Evolutionary conservation across 2,113 vertebrate genomes (phyloP), one percentile per base, ranked within the genome.

Genomic region (Lycaon pictus): DNA sequence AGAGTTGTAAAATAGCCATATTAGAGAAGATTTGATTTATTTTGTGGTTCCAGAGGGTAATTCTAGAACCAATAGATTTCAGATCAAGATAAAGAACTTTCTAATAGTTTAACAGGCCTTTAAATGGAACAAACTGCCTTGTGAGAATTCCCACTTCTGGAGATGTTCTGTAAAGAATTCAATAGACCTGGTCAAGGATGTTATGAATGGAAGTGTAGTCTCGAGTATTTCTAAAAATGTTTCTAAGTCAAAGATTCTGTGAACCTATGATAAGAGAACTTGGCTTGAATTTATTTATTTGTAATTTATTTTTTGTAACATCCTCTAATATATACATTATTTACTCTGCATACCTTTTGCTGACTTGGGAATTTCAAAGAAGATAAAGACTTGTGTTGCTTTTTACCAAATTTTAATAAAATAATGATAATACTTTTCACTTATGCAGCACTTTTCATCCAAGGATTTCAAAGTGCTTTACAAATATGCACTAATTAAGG

Each of bases 401-500:
- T 86, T 86, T 96, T 90, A 48, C 86, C 65, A 69, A 55, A 82
- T 86, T 80, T 90, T 89, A 94, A 96, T 96, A 91, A 91, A 96
- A 80, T 98, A 96, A 97, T 89, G 35, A 95, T 81, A 51, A 94
- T 97, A 71, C 98, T 97, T 98, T 98, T 97, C 95, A 95, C 97
- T 97, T 72, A 95, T 2, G 65, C 98, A 98, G 98, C 97, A 96
- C 94, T 97, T 98, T 98, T 48, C 98, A 98, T 35, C 97, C 98
- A 91, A 97, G 98, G 98, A 98, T 97, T 93, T 97, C 98, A 93
- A 98, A 97, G 97, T 97, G 98, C 97, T 98, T 98, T 97, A 62
- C 98, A 96, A 98, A 96, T 69, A 58, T 94, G 97, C 97, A 97
- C 97, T 98, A 98, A 96, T 20, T 98, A 96, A 97, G 79, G 97